These are phyloP conservation scores for Limonius californicus DNA, from an alignment of 1,140 invertebrate genomes.

Conservation along the genomic window DNA sequence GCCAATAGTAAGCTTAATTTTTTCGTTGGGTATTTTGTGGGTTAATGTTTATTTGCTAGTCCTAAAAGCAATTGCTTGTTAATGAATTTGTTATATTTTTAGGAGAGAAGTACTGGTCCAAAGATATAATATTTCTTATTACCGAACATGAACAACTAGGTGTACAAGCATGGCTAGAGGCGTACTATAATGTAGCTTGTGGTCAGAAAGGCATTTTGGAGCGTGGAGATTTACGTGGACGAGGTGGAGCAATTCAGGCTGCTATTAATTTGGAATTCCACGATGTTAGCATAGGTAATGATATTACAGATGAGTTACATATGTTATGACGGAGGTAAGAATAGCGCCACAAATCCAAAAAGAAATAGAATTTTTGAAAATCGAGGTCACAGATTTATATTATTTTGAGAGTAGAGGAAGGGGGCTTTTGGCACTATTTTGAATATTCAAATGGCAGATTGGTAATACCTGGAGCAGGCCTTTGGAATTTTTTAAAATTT, in stretches of 20 bases:
- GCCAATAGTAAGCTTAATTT: slow-evolving; percentile 76
- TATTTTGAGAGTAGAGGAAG: too few relatives aligned
- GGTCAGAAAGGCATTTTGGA: slow-evolving; percentile 58
- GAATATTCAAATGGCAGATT: too few relatives aligned
- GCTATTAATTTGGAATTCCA: slow-evolving; percentile 92
- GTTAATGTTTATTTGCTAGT: too few relatives aligned
- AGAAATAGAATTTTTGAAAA: too few relatives aligned
- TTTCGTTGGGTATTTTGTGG: neutral
- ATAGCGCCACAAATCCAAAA: too few relatives aligned
- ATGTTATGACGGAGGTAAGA: neutral
- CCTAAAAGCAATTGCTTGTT: too few relatives aligned
- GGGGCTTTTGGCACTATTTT: too few relatives aligned
- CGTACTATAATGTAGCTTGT: slow-evolving; percentile 79
- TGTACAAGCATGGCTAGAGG: slow-evolving; percentile 93
- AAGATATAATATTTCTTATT: slow-evolving; percentile 93
- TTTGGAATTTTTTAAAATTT: too few relatives aligned
- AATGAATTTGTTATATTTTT: slow-evolving; percentile 43
- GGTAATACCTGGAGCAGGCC: too few relatives aligned
- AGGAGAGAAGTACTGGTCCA: slow-evolving; percentile 96
- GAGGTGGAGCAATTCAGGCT: slow-evolving; percentile 86
- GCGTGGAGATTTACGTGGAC: slow-evolving; percentile 67
- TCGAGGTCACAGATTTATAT: too few relatives aligned
- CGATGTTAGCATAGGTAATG: slow-evolving; percentile 64
- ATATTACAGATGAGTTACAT: neutral
- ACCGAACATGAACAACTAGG: slow-evolving; percentile 95